Conservation (phyloP, 2,888 invertebrate genomes). For the Endotricha flammealis region DNA sequence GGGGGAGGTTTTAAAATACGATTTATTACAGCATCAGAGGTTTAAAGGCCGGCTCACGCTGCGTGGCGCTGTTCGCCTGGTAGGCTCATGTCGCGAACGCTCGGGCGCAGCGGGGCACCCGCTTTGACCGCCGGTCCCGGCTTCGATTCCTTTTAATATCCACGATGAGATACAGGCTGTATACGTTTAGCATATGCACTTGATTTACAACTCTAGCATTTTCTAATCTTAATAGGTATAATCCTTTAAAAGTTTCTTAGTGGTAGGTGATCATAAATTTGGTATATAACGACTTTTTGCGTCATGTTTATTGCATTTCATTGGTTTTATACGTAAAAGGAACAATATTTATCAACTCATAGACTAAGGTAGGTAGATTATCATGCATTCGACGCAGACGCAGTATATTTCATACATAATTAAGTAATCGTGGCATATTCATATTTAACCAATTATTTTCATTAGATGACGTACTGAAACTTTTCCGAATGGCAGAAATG, state of each 20-base stretch:
- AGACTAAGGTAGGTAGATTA: background rate
- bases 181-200: constrained; percentile 17
- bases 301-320: constrained; percentile 6
- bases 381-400: constrained; percentile 1
- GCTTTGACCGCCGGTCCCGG: constrained; percentile 35
- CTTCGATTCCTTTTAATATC: constrained; percentile 28
- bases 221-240: constrained; percentile 22
- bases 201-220: constrained; percentile 25
- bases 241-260: constrained; percentile 21
- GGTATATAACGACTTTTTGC: constrained; percentile 16
- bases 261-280: constrained; percentile 28
- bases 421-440: too few relatives aligned
- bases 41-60: constrained; percentile 41
- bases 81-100: constrained; percentile 43
- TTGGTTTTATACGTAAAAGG: background rate
- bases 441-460: too few relatives aligned
- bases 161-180: constrained; percentile 19
- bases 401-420: too few relatives aligned
- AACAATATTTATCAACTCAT: constrained; percentile 1
- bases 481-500: too few relatives aligned
- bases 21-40: constrained; percentile 53
- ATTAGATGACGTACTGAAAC: too few relatives aligned
- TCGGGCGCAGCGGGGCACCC: constrained; percentile 37
- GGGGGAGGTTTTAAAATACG: constrained; percentile 46
- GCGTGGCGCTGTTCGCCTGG: constrained; percentile 36